phyloP scores from a whole-genome alignment of 2,888 invertebrate genomes.

The Ametastegia equiseti region DNA sequence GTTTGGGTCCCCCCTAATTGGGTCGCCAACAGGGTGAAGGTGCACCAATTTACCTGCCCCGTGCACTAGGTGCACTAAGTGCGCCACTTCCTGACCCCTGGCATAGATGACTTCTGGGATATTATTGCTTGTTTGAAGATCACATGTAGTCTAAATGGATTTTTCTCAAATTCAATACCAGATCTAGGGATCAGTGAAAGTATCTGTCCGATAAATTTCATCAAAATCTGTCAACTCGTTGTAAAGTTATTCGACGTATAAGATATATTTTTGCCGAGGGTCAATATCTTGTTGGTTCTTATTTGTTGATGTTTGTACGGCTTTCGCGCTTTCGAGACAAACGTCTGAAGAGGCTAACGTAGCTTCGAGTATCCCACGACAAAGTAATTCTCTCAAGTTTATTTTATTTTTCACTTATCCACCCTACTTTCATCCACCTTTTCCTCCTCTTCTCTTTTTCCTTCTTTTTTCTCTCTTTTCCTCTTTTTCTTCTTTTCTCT shows the following conservation, averaged over 20 bases:
- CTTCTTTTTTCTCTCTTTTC: slow-evolving; percentile 25
- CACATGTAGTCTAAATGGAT: no score
- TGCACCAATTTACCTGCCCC: no score
- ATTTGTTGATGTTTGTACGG: background rate
- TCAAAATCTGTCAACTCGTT: background rate
- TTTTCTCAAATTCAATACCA: background rate
- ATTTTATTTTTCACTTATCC: slow-evolving; percentile 43
- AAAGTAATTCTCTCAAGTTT: slow-evolving; percentile 20
- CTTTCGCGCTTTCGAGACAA: background rate
- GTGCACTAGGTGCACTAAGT: no score
- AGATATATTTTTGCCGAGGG: background rate
- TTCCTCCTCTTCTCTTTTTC: slow-evolving; percentile 43
- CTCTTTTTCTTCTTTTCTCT: slow-evolving; percentile 22
- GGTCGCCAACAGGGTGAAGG: no score
- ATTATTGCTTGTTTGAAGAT: no score
- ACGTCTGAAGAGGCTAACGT: background rate
- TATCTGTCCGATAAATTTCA: background rate
- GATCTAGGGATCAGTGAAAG: background rate
- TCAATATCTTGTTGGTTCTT: background rate
- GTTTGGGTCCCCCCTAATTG: no score
- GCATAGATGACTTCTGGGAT: no score
- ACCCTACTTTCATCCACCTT: slow-evolving; percentile 42
- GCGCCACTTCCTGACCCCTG: no score
- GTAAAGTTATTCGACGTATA: background rate
- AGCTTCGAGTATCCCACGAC: background rate